Conservation (phyloP, 2,888 invertebrate genomes). For the Phorcus lineatus region DNA sequence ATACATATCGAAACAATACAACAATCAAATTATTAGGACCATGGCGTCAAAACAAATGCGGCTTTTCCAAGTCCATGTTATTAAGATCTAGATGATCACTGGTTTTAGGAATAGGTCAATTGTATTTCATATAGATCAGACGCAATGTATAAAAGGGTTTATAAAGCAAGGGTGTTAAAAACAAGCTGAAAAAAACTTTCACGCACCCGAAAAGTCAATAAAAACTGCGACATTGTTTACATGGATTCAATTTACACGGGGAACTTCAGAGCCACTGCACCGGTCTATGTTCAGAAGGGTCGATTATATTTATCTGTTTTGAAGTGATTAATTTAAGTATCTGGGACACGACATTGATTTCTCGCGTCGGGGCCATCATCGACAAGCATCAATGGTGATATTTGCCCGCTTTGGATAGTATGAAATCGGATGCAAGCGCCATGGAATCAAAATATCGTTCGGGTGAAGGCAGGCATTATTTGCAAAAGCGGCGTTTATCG, state of each 20-base stretch:
- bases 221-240: constrained; percentile 3
- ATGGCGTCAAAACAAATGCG: too few relatives aligned
- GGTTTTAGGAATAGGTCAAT: too few relatives aligned
- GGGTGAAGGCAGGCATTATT: constrained; percentile 45
- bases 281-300: not conserved
- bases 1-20: too few relatives aligned
- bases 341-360: not conserved
- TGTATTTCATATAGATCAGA: too few relatives aligned
- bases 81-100: too few relatives aligned
- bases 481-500: constrained; percentile 54
- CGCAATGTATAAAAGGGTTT: too few relatives aligned
- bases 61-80: too few relatives aligned
- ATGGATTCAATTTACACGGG: not conserved
- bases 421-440: constrained; percentile 50
- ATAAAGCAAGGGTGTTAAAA: too few relatives aligned
- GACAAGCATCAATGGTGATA: not conserved
- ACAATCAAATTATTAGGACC: too few relatives aligned
- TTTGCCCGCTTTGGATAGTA: constrained; percentile 26
- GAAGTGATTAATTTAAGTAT: not conserved
- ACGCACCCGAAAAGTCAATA: too few relatives aligned
- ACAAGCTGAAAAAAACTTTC: too few relatives aligned
- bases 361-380: not conserved
- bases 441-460: constrained; percentile 51
- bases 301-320: not conserved
- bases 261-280: not conserved